Conservation (phyloP, 1,140 invertebrate species). For the Chrysomallon squamiferum region DNA sequence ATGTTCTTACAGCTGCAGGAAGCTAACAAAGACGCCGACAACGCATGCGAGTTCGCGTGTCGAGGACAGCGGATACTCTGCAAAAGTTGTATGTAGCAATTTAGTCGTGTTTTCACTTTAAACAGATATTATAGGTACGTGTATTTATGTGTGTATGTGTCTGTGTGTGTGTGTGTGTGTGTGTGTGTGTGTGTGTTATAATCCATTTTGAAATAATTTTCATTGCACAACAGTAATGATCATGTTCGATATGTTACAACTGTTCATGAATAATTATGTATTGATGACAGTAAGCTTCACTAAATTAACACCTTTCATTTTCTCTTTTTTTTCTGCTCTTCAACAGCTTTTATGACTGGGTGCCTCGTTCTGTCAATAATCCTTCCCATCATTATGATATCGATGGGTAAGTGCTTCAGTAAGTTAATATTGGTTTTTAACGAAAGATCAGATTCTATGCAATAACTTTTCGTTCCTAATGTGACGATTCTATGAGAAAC, state of each 20-base stretch:
- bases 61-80: slow-evolving; percentile 77
- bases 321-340: too few relatives aligned
- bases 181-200: too few relatives aligned
- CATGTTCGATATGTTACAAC: too few relatives aligned
- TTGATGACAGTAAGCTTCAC: too few relatives aligned
- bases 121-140: background rate
- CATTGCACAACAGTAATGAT: too few relatives aligned
- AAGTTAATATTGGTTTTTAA: too few relatives aligned
- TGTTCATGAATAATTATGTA: too few relatives aligned
- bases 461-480: too few relatives aligned
- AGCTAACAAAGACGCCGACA: slow-evolving; percentile 79
- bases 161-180: slow-evolving; percentile 8
- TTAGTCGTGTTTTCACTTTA: background rate
- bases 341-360: slow-evolving; percentile 24
- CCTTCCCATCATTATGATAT: slow-evolving; percentile 28
- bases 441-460: too few relatives aligned
- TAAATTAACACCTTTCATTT: too few relatives aligned
- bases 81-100: slow-evolving; percentile 20
- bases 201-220: background rate
- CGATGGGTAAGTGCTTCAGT: slow-evolving; percentile 12
- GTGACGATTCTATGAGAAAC: too few relatives aligned
- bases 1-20: slow-evolving; percentile 82
- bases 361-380: slow-evolving; percentile 21
- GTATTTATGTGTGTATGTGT: slow-evolving; percentile 8
- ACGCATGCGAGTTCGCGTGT: slow-evolving; percentile 78